Evolutionary conservation across 37 sponge, comb jelly and placozoan genomes (phyloP).

Genomic region (Eunapius fragilis): DNA sequence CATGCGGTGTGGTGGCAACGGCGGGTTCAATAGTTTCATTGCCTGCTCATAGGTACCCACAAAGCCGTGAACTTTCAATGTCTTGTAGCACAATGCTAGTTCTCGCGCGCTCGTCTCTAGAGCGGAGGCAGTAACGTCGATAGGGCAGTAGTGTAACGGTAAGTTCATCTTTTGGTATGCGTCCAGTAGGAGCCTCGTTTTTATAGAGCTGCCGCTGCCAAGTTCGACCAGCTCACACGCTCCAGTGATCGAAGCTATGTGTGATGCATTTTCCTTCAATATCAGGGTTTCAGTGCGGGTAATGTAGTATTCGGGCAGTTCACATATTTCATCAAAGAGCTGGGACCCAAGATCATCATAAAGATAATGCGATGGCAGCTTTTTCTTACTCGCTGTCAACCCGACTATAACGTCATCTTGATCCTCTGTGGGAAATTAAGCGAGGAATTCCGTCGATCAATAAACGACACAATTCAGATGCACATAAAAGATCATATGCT

Average conservation of each 20-base stretch:
- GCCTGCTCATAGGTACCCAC: background rate
- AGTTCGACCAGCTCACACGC: conserved; percentile 16
- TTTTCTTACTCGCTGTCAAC: background rate
- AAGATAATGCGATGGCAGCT: background rate
- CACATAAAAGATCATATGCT: no score
- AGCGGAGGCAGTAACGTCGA: background rate
- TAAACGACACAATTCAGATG: no score
- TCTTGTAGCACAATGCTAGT: background rate
- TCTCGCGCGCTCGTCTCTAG: background rate
- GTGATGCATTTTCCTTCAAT: background rate
- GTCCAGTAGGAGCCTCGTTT: conserved; percentile 12
- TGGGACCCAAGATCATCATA: conserved; percentile 19
- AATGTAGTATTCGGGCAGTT: conserved; percentile 23
- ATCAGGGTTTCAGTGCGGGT: conserved; percentile 18
- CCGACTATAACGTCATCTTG: background rate
- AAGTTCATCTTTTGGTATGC: background rate
- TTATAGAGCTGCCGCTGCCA: conserved; percentile 16
- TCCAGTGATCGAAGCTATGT: background rate
- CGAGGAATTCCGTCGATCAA: no score
- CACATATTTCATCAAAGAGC: conserved; percentile 16
- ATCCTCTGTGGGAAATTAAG: background rate
- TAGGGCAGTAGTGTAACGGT: background rate
- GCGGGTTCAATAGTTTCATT: background rate
- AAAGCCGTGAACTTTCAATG: background rate
- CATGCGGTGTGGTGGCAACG: background rate